Conservation (phyloP, 2,113 vertebrate species). For the Sorex fumeus region DNA sequence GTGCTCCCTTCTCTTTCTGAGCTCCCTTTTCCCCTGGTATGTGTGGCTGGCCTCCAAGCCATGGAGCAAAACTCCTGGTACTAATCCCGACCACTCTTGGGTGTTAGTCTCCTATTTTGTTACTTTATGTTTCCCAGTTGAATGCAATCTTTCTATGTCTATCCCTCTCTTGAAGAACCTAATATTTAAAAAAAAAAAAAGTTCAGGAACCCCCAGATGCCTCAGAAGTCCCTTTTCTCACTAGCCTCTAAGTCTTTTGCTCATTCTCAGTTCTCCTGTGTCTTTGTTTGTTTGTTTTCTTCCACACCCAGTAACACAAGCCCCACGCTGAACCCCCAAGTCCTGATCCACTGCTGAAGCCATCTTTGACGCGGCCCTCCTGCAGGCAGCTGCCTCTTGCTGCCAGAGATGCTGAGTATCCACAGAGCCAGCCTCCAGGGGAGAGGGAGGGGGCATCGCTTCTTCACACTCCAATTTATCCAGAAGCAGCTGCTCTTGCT, state of each 20-base stretch:
- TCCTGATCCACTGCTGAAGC: background rate
- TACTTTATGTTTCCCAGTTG: too few relatives aligned
- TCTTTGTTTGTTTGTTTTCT: background rate
- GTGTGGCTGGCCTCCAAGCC: too few relatives aligned
- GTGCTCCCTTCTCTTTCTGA: too few relatives aligned
- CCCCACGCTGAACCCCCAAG: background rate
- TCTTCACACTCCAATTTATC: background rate
- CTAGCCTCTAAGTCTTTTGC: conserved; percentile 46
- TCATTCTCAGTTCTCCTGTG: background rate
- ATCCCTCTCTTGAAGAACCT: too few relatives aligned
- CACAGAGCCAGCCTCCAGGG: background rate
- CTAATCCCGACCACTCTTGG: too few relatives aligned
- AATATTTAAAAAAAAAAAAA: too few relatives aligned
- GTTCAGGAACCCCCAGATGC: conserved; percentile 29
- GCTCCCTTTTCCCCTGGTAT: too few relatives aligned
- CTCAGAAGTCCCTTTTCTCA: conserved; percentile 46
- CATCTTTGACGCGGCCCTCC: background rate
- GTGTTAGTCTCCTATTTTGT: too few relatives aligned
- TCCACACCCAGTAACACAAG: background rate
- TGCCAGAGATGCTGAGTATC: background rate
- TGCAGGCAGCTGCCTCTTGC: background rate
- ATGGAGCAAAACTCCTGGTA: too few relatives aligned
- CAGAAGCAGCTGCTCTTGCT: background rate
- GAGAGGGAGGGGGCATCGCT: background rate
- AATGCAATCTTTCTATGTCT: too few relatives aligned